Percentiles rank a stretch among this genome's conserved stretches.
Evolutionary conservation across 2,113 vertebrate species (phyloP).

Genomic region (Hoplias malabaricus): DNA sequence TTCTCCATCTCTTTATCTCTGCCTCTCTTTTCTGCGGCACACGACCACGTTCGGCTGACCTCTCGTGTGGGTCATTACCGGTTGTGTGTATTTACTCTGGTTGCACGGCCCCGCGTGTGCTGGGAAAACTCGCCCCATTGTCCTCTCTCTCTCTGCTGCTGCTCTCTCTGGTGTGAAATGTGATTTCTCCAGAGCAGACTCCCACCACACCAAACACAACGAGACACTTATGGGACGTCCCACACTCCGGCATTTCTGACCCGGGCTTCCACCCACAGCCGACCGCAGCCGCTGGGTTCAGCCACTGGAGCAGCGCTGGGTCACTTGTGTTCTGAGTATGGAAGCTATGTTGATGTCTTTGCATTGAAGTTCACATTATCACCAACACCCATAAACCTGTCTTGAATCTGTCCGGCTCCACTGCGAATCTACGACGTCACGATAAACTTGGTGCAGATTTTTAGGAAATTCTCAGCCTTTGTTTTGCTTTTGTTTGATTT

Average conservation of each 20-base stretch:
- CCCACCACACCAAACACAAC: slow-evolving; percentile 60
- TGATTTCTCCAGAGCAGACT: slow-evolving; percentile 60
- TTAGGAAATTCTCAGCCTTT: too few species aligned
- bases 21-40: slow-evolving; percentile 58
- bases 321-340: background rate
- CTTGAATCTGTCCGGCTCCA: too few species aligned
- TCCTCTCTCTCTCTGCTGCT: slow-evolving; percentile 55
- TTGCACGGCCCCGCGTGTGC: slow-evolving; percentile 53
- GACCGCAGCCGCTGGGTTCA: background rate
- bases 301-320: background rate
- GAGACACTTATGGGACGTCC: slow-evolving; percentile 66
- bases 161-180: slow-evolving; percentile 70
- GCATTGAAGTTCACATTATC: too few species aligned
- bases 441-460: too few species aligned
- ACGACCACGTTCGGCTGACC: slow-evolving; percentile 48
- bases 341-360: too few species aligned
- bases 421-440: too few species aligned
- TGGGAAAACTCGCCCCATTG: slow-evolving; percentile 62
- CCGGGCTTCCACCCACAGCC: slow-evolving; percentile 21
- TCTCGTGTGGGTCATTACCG: slow-evolving; percentile 57
- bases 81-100: slow-evolving; percentile 64
- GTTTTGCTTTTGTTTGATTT: too few species aligned
- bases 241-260: slow-evolving; percentile 40
- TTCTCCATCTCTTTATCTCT: slow-evolving; percentile 10
- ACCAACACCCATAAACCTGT: too few species aligned